Conservation (phyloP, 2,113 vertebrate species). For the Tautogolabrus adspersus region DNA sequence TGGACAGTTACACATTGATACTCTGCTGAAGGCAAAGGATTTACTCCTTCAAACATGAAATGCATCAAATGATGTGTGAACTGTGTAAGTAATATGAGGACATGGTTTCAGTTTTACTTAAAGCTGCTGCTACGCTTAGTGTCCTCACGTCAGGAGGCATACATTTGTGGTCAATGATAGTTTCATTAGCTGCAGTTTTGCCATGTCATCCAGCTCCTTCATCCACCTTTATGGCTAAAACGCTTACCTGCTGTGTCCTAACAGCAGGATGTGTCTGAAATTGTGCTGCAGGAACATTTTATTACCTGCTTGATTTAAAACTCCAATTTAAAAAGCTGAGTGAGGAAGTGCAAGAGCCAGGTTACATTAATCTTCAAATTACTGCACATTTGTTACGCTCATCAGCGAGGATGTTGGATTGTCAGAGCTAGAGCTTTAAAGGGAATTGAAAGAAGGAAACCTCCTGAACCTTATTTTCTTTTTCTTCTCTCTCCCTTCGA, state of each 20-base stretch:
- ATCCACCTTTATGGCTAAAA: background rate
- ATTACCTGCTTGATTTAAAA: slow-evolving; percentile 44
- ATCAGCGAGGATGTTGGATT: slow-evolving; percentile 21
- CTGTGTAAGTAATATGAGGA: background rate
- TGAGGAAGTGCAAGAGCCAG: slow-evolving; percentile 2
- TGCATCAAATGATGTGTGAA: background rate
- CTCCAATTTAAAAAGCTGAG: slow-evolving; percentile 9
- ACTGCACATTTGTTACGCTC: slow-evolving; percentile 12
- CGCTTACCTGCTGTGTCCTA: slow-evolving; percentile 5
- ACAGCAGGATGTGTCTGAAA: background rate
- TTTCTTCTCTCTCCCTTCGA: background rate
- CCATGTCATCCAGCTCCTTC: slow-evolving; percentile 1
- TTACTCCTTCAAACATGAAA: background rate
- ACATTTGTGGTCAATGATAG: background rate
- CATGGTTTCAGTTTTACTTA: background rate
- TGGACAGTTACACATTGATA: background rate
- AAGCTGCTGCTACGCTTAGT: background rate
- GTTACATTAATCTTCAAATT: slow-evolving; percentile 35
- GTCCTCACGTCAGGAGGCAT: background rate
- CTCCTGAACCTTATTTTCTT: background rate
- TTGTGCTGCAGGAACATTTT: slow-evolving; percentile 8
- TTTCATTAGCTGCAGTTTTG: background rate
- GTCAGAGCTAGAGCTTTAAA: slow-evolving; percentile 16
- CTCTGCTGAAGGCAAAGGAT: background rate
- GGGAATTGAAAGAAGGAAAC: background rate